Evolutionary conservation across 1,140 invertebrate species (phyloP), one percentile per base, ranked within the genome.

Genomic region (Apolygus lucorum): DNA sequence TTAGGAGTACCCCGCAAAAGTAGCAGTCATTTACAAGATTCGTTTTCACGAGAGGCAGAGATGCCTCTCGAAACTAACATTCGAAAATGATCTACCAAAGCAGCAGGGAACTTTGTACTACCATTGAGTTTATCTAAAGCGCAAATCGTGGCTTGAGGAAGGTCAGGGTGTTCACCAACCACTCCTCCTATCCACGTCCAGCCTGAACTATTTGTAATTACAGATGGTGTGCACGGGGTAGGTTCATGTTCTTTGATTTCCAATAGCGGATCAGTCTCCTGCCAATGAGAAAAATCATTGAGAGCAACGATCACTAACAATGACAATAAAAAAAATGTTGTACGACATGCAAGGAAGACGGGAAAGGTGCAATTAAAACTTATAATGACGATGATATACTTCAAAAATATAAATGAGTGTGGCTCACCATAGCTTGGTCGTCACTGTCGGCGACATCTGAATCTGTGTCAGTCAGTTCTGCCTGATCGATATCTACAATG

Each of bases 161-260:
- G 80, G 71, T 84, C 81, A 26, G 82, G 77, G 28, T 73, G 72
- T 26, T 82, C 79, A 21, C 84, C 90, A 70, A 86, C 82, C 54
- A 92, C 85, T 52, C 89, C 89, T 22, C 88, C 88, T 70, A 92
- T 85, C 85, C 89, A 93, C 77, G 86, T 84, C 90, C 90, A 93
- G 49, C 90, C 90, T 62, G 84, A 83, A 81, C 79, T 79, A 81
- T 84, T 91, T 78, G 73, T 25, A 17, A 54, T 34, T 11, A 73
- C 68, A 52, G 34, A 62, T 1, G 71, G 28, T 28, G 71, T 65
- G 26, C 63, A 63, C 2, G 29, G 25, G 4, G 65, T 27, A 1
- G 67, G 69, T 17, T 72, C 69, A 17, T 65, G 27, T 52, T 73
- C 73, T 34, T 34, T 34, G 24, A 72, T 49, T 66, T 68, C 63